A percentile compares a stretch with the other conserved stretches of the same genome.
Conservation (phyloP, 2,797 vertebrate genomes). For the Danio tinwini region DNA sequence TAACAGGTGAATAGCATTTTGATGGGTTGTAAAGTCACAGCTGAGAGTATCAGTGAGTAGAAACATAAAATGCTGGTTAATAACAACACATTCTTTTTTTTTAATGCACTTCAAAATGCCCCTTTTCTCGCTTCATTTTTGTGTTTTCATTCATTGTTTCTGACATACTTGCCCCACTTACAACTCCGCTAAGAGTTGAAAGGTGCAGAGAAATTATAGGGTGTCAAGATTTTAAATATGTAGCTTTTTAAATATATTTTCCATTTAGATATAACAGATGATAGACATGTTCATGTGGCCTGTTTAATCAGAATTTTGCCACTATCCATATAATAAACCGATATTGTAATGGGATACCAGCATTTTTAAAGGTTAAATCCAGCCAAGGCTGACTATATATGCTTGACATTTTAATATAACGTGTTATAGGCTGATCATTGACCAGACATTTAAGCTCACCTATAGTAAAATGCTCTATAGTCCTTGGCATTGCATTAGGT, state of each 20-base stretch:
- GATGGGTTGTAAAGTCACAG: constrained; percentile 23
- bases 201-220: neutral
- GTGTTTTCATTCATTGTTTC: too few relatives aligned
- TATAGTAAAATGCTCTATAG: neutral
- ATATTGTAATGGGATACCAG: neutral
- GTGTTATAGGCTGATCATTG: neutral
- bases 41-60: neutral
- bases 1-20: constrained; percentile 37
- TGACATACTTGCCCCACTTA: too few relatives aligned
- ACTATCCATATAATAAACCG: too few relatives aligned
- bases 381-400: neutral
- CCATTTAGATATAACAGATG: neutral
- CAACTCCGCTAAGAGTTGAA: too few relatives aligned
- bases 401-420: neutral
- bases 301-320: neutral
- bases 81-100: neutral
- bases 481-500: neutral
- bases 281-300: neutral
- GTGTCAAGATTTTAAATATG: neutral
- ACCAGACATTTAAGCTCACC: neutral
- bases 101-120: neutral
- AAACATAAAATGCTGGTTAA: neutral
- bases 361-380: neutral
- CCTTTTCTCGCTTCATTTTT: neutral
- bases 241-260: neutral